Evolutionary conservation across 2,888 invertebrate genomes (phyloP).

Genomic region (Sisyra nigra): DNA sequence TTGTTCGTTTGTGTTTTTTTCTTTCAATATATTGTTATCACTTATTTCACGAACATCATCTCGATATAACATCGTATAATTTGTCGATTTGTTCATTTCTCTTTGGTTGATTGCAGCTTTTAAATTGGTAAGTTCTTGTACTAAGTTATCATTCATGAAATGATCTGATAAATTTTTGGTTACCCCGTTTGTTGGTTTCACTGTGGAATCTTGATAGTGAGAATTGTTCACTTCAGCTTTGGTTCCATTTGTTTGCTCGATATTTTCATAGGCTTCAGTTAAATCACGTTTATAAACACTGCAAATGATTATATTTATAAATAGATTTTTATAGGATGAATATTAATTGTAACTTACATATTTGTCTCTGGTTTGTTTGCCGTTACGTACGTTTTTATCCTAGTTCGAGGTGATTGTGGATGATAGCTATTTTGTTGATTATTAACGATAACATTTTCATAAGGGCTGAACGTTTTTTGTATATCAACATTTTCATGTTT

Average conservation of each 20-base stretch:
- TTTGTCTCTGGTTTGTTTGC: conserved; percentile 2
- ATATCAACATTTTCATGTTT: conserved; percentile 24
- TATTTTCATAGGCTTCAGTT: conserved; percentile 1
- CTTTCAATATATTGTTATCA: neutral
- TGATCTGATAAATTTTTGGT: conserved; percentile 1
- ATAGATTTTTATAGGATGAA: neutral
- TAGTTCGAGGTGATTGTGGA: conserved; percentile 37
- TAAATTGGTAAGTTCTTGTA: conserved; percentile 5
- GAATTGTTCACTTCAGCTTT: neutral
- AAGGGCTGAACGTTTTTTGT: conserved; percentile 27
- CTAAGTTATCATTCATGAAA: conserved; percentile 8
- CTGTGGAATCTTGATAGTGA: neutral
- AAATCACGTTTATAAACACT: too few species aligned
- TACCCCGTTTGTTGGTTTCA: neutral
- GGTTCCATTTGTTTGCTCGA: conserved; percentile 2
- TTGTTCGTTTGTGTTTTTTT: conserved; percentile 2
- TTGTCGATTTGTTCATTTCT: neutral
- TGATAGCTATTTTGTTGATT: conserved; percentile 31
- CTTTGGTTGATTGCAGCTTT: neutral
- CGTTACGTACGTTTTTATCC: conserved; percentile 40
- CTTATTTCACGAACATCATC: neutral
- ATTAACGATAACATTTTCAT: conserved; percentile 41
- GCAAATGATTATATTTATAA: conserved; percentile 1
- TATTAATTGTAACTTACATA: neutral
- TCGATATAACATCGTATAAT: neutral